Percentiles rank a stretch among this genome's conserved stretches.
Evolutionary conservation across 37 sponge, comb jelly and placozoan species (phyloP).

Genomic region (Amphimedon queenslandica): DNA sequence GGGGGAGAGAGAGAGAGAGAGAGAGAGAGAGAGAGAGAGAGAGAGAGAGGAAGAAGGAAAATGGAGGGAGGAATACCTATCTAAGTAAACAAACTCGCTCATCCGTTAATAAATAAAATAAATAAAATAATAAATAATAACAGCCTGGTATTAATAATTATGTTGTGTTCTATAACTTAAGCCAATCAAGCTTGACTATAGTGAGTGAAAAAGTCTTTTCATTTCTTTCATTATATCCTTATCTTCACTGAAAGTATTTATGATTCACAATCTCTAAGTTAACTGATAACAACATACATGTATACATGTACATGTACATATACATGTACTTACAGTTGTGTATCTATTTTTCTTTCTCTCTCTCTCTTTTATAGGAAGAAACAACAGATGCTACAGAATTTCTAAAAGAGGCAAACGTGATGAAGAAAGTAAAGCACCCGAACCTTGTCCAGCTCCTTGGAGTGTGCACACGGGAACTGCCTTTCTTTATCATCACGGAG

Average conservation of each 20-base stretch:
- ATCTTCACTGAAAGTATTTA: neutral
- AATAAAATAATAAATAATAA: no score
- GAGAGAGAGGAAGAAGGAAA: no score
- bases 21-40: neutral
- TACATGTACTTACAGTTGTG: no score
- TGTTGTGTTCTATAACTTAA: no score
- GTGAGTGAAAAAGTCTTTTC: no score
- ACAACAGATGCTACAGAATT: slow-evolving; percentile 93
- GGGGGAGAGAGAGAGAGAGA: neutral
- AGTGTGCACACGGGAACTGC: slow-evolving; percentile 89
- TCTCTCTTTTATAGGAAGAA: slow-evolving; percentile 70
- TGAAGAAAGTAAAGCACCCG: slow-evolving; percentile 91
- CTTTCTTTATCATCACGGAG: slow-evolving; percentile 97
- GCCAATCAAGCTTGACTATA: no score
- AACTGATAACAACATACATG: neutral
- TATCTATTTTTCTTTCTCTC: neutral
- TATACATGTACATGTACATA: slow-evolving; percentile 1
- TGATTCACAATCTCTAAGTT: neutral
- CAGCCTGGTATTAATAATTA: no score
- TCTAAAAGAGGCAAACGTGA: slow-evolving; percentile 93
- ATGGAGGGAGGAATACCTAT: no score
- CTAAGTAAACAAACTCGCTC: no score
- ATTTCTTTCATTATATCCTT: no score
- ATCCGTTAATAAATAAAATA: no score
- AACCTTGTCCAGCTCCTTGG: slow-evolving; percentile 94